Evolutionary conservation across 1,140 invertebrate genomes (phyloP).

Genomic region (Caenorhabditis brenneri): DNA sequence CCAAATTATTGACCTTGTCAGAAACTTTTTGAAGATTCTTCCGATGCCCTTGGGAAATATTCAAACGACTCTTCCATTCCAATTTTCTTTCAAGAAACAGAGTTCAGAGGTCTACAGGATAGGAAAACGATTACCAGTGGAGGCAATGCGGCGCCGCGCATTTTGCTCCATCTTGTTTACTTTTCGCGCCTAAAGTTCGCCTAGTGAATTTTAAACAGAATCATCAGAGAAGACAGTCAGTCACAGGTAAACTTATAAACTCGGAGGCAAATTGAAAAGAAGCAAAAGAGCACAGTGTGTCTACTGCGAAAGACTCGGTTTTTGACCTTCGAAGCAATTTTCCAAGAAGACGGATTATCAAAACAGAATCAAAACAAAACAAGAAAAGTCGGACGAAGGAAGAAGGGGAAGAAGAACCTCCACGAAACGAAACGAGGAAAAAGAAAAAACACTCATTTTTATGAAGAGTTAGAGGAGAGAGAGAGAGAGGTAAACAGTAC

Average conservation of each 20-base stretch:
- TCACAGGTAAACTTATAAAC: neutral
- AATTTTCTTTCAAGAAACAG: neutral
- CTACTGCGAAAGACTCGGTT: neutral
- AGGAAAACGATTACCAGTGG: slow-evolving; percentile 31
- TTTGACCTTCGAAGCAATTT: neutral
- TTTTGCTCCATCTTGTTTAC: neutral
- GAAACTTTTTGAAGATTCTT: too few relatives aligned
- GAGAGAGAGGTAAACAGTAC: neutral
- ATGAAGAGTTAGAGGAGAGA: neutral
- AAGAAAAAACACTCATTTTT: slow-evolving; percentile 28
- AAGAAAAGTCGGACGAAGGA: neutral
- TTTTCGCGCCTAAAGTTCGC: slow-evolving; percentile 15
- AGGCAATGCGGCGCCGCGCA: neutral
- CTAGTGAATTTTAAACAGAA: slow-evolving; percentile 17
- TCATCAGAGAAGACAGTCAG: too few relatives aligned
- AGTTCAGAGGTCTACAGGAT: slow-evolving; percentile 29
- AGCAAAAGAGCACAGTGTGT: neutral
- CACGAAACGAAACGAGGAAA: neutral
- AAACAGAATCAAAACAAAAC: neutral
- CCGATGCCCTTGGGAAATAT: too few relatives aligned
- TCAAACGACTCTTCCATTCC: too few relatives aligned
- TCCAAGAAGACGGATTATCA: neutral
- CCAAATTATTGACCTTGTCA: too few relatives aligned
- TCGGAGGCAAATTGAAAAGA: neutral
- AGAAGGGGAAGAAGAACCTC: neutral